Evolutionary conservation across 2,113 vertebrate species (phyloP), one percentile per base, ranked within the genome.

Genomic region (Scalopus aquaticus): DNA sequence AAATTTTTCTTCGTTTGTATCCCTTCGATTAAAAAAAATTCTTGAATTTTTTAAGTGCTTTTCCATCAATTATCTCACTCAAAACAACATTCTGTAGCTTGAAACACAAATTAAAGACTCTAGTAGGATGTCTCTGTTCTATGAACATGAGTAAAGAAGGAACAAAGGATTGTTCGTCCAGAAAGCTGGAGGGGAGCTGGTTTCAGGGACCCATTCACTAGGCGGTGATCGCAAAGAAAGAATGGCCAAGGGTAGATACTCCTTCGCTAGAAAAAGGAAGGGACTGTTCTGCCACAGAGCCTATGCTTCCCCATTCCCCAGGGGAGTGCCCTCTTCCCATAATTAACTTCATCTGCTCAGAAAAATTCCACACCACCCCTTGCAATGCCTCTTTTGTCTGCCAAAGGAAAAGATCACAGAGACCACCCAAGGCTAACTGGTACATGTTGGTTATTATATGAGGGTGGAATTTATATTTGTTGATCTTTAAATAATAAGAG

Each of bases 401-500:
- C 39, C 20, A 15, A 5, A 35, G 35, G 39, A 83, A 95, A 91
- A 54, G 16, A 30, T 64, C 49, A n/a, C 42, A 81, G 64, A 77
- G 79, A 95, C 60, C 80, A 64, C 70, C 64, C 67, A 72, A 26
- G 70, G 56, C 49, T 65, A 69, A 51, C 37, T 20, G 13, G 49
- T 37, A 77, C 64, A 44, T 69, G 15, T 54, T 78, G 4, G 22
- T 37, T 74, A 54, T 70, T 82, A 82, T 64, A 72, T n/a, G 62
- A 73, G 60, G 35, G 28, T 49, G 39, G 74, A 58, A 74, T 85
- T 95, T 95, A 70, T 79, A 85, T 42, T 42, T 88, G 35, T 35
- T 86, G 32, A n/a, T 79, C 81, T 70, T 95, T 67, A 92, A 87
- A 96, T 95, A 88, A 32, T 8, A 73, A n/a, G 46, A 86, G 22